Conservation (phyloP, 2,888 invertebrate species). For the Oscheius sp. region DNA sequence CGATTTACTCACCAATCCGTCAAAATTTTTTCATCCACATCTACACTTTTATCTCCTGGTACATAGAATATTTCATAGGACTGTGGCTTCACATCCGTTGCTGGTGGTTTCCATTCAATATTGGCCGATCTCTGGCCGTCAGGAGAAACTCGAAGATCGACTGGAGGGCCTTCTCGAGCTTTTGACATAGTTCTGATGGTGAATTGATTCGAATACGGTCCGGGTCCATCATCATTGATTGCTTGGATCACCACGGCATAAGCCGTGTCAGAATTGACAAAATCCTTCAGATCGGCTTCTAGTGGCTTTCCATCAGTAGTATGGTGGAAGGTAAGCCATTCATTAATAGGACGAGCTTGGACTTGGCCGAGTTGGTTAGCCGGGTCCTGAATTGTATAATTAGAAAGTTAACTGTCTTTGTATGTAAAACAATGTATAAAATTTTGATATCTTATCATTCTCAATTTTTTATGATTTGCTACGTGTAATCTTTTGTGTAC, state of each 20-base stretch:
- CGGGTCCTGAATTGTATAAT: constrained; percentile 42
- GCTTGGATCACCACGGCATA: constrained; percentile 70
- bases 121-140: constrained; percentile 63
- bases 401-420: background rate
- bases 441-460: no score
- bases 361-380: constrained; percentile 67
- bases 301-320: constrained; percentile 42
- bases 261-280: constrained; percentile 64
- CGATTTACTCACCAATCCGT: constrained; percentile 31
- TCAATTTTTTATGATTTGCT: no score
- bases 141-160: constrained; percentile 64
- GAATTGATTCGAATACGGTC: constrained; percentile 68
- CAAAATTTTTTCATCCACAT: constrained; percentile 62
- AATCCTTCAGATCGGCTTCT: constrained; percentile 60
- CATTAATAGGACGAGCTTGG: constrained; percentile 63
- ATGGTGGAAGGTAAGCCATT: constrained; percentile 64
- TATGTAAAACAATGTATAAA: no score
- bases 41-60: constrained; percentile 66
- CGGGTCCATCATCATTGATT: constrained; percentile 68
- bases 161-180: constrained; percentile 67
- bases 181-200: constrained; percentile 65
- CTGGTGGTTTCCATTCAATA: constrained; percentile 64
- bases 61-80: constrained; percentile 68
- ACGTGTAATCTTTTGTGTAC: no score
- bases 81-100: constrained; percentile 57